Conservation (phyloP, 2,888 invertebrate species). For the Agapostemon virescens region DNA sequence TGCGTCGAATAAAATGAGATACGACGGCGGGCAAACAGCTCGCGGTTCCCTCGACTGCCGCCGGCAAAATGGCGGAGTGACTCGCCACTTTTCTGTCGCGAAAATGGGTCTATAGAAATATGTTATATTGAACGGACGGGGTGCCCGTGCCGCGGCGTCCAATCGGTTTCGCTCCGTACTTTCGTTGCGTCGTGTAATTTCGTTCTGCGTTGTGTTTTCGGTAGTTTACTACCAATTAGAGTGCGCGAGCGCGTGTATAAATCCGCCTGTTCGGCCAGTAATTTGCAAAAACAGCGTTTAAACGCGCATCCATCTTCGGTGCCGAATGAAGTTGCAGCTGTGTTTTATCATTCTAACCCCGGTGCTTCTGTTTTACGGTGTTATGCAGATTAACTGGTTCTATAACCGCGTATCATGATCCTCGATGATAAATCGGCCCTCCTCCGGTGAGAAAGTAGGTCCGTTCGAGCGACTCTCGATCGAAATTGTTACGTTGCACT, state of each 20-base stretch:
- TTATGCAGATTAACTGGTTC: slow-evolving; percentile 14
- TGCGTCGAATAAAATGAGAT: slow-evolving; percentile 22
- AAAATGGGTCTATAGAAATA: not conserved
- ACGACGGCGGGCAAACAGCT: slow-evolving; percentile 4
- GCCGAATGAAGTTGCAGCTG: not conserved
- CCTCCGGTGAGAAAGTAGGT: slow-evolving; percentile 2
- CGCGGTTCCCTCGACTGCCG: not conserved
- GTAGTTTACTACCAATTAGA: slow-evolving; percentile 14
- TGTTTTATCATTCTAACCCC: slow-evolving; percentile 1
- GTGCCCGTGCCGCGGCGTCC: not conserved
- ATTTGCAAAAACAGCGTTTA: slow-evolving; percentile 5
- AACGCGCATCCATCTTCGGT: not conserved
- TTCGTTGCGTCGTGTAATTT: not conserved
- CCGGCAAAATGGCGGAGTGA: slow-evolving; percentile 1
- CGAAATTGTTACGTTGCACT: slow-evolving; percentile 1
- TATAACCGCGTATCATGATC: slow-evolving; percentile 8
- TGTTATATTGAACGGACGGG: not conserved
- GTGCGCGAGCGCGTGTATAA: not conserved
- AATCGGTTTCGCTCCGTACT: not conserved
- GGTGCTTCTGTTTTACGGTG: not conserved
- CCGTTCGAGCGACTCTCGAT: not conserved
- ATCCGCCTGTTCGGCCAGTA: not conserved
- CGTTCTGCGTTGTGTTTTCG: not conserved
- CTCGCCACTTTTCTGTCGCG: not conserved
- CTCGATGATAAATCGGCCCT: slow-evolving; percentile 2